These are phyloP conservation scores for Hylyphantes graminicola DNA, from an alignment of 1,140 invertebrate genomes.

Conservation along the genomic window DNA sequence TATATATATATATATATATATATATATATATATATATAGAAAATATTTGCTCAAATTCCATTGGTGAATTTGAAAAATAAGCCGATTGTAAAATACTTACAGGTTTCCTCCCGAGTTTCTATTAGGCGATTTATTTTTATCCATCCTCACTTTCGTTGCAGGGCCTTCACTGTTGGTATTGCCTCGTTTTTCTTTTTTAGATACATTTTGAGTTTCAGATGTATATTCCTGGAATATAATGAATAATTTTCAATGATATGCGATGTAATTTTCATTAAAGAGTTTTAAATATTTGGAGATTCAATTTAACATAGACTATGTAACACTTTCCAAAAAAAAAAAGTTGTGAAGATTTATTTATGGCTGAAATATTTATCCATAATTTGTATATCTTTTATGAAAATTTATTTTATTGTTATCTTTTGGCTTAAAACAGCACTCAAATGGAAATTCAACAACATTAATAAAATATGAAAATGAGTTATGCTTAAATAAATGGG, in stretches of 20 bases:
- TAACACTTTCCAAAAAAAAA: not conserved
- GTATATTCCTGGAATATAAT: slow-evolving; percentile 70
- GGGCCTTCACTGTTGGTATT: slow-evolving; percentile 25
- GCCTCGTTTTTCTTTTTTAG: slow-evolving; percentile 66
- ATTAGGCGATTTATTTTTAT: slow-evolving; percentile 60
- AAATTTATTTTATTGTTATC: too few relatives aligned
- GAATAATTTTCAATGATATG: not conserved
- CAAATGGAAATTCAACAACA: too few relatives aligned
- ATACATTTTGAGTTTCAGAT: slow-evolving; percentile 72
- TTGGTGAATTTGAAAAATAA: too few relatives aligned
- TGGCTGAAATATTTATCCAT: not conserved
- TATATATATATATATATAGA: too few relatives aligned
- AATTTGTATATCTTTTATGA: not conserved
- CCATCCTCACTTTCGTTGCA: slow-evolving; percentile 16
- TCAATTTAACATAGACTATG: not conserved
- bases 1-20: too few relatives aligned
- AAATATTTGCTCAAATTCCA: too few relatives aligned
- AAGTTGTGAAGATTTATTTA: not conserved
- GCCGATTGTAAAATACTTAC: slow-evolving; percentile 58
- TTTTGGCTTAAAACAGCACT: too few relatives aligned
- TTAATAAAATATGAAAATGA: too few relatives aligned
- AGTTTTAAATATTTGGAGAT: not conserved
- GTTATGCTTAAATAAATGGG: too few relatives aligned
- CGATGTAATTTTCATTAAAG: not conserved
- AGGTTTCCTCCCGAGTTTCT: slow-evolving; percentile 62